Evolutionary conservation across 2,888 invertebrate genomes (phyloP).

Genomic region (Sarcophaga caerulescens): DNA sequence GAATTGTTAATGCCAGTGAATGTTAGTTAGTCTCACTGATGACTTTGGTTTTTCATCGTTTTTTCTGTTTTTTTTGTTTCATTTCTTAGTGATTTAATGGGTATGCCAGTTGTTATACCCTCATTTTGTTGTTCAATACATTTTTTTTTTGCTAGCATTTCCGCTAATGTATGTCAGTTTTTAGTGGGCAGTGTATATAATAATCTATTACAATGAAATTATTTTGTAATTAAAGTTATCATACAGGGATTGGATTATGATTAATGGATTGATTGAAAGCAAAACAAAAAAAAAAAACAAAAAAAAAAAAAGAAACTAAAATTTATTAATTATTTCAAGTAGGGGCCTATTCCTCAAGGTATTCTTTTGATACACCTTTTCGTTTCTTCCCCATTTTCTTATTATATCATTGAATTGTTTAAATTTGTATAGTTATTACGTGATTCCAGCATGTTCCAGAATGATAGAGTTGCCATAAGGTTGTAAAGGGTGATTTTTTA

Average conservation of each 20-base stretch:
- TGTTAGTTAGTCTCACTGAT: not conserved
- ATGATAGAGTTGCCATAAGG: too few relatives aligned
- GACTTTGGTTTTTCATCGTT: not conserved
- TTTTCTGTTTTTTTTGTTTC: not conserved
- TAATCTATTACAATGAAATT: not conserved
- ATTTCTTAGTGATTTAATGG: too few relatives aligned
- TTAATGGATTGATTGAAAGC: not conserved
- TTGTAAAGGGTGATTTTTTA: too few relatives aligned
- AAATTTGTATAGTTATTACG: too few relatives aligned
- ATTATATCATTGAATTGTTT: too few relatives aligned
- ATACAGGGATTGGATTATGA: not conserved
- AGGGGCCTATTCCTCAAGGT: too few relatives aligned
- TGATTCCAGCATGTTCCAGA: too few relatives aligned
- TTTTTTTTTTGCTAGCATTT: not conserved
- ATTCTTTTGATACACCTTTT: too few relatives aligned
- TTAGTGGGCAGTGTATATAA: not conserved
- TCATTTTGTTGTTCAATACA: not conserved
- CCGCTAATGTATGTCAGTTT: not conserved
- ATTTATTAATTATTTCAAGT: too few relatives aligned
- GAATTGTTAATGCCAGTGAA: not conserved
- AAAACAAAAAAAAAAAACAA: too few relatives aligned
- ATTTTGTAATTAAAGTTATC: not conserved
- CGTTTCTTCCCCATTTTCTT: too few relatives aligned
- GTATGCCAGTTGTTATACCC: not conserved
- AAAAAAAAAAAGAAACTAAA: too few relatives aligned